Evolutionary conservation across 2,888 invertebrate species (phyloP), one percentile per base, ranked within the genome.

Genomic region (Mesorhabditis sp.): DNA sequence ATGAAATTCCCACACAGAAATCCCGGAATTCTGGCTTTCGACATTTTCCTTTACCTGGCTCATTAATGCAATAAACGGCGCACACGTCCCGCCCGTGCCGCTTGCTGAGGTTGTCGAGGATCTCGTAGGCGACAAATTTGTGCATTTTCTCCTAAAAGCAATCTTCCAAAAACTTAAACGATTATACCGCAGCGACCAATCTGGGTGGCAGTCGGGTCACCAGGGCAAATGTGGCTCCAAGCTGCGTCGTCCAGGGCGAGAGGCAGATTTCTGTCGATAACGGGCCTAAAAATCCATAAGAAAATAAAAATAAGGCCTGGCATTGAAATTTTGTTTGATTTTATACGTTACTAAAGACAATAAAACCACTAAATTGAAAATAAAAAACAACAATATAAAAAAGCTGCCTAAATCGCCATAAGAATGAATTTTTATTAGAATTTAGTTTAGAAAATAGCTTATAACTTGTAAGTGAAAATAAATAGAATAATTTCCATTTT

Each of bases 101-200:
- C 58, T 50, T 50, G 10, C 10, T 50, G 10, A 50, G n/a, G n/a
- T 50, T 50, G 58, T 13, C 10, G 7, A 50, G n/a, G n/a, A 13
- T 50, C 58, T 50, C 58, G 58, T 50, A 50, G 58, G 58, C 58
- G n/a, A 10, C 58, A 50, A 50, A 50, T 50, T 50, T 50, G 58
- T 50, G 58, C 58, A 50, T 50, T 50, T n/a, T 10, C 7, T 50
- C 58, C 58, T 50, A n/a, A 50, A 50, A 50, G 58, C 58, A n/a
- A 50, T 13, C 58, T 13, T 13, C 58, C 58, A n/a, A 13, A 50
- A 50, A 50, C 10, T 28, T 50, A 50, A 10, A n/a, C n/a, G 58
- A 50, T n/a, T 10, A 10, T 50, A 50, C 58, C 58, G n/a, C 10
- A n/a, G n/a, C 58, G 7, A 13, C 10, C n/a, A 50, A 50, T 13